Conservation (phyloP, 2,888 invertebrate genomes). For the Mythimna pallens region DNA sequence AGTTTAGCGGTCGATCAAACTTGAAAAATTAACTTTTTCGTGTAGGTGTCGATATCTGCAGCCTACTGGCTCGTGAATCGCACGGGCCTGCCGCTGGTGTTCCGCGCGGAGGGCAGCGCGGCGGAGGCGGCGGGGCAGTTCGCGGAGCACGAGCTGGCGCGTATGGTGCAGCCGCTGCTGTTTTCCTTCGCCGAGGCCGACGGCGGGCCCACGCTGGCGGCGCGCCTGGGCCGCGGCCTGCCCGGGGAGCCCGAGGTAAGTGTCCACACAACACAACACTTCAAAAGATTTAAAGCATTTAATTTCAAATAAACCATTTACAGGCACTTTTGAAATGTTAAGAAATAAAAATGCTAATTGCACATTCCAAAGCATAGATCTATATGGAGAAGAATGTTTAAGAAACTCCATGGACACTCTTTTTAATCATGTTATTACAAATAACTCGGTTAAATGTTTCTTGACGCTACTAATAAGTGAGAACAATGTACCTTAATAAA, state of each 20-base stretch:
- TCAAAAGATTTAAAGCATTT: too few relatives aligned
- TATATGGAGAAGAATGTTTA: too few relatives aligned
- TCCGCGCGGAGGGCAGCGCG: slow-evolving; percentile 96
- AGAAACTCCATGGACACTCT: too few relatives aligned
- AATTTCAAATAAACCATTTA: too few relatives aligned
- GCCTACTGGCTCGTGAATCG: slow-evolving; percentile 99
- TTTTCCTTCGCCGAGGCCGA: slow-evolving; percentile 98
- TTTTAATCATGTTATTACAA: too few relatives aligned
- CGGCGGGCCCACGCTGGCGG: slow-evolving; percentile 94
- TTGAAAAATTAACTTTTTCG: neutral
- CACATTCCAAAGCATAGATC: too few relatives aligned
- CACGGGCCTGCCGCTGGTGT: slow-evolving; percentile 98
- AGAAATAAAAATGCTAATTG: too few relatives aligned
- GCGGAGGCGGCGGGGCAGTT: slow-evolving; percentile 96
- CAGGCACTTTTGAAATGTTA: too few relatives aligned
- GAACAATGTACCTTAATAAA: too few relatives aligned
- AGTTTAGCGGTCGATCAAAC: neutral
- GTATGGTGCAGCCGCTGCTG: slow-evolving; percentile 97
- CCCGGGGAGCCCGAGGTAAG: slow-evolving; percentile 85
- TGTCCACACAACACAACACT: too few relatives aligned
- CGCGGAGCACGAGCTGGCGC: slow-evolving; percentile 98
- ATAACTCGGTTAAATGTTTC: too few relatives aligned
- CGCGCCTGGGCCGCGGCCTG: slow-evolving; percentile 93
- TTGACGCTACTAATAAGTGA: too few relatives aligned
- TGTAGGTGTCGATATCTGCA: slow-evolving; percentile 94